Evolutionary conservation across 2,888 invertebrate genomes (phyloP), one percentile per base, ranked within the genome.

Genomic region (Baronia brevicornis): DNA sequence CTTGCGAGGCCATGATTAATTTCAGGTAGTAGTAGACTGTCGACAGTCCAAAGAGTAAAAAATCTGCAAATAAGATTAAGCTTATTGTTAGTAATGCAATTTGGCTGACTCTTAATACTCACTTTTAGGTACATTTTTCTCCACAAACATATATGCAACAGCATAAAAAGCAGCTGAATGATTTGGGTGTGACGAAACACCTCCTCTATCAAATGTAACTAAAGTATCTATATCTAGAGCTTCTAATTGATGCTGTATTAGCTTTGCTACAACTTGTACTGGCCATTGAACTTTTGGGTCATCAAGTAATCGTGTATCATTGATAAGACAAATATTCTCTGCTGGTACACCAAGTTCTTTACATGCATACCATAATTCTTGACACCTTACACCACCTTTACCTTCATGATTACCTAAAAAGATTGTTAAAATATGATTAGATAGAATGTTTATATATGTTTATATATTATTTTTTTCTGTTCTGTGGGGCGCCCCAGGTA

Each of bases 171-270:
- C 88, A 38, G 95, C 91, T 41, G 89, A 89, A 67, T 99, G 99
- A 82, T 99, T 99, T 11, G 88, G 85, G 79, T 99, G 98, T 3
- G 92, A 90, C 49, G 97, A 97, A 3, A 99, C 91, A 28, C 98
- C 99, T 61, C 91, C 87, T 57, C 91, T 89, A 77, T 99, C 99
- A 84, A 99, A 99, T 7, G 98, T 96, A 32, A 98, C 89, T 30
- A 98, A 84, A 1, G 93, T 92, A 59, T 94, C 91, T 56, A 95
- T 91, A 53, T 90, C 89, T 52, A 93, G 86, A 35, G 88, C 84
- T 67, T 93, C 91, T 19, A 95, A 74, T 36, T 91, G 87, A 41
- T 78, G 77, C 14, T 72, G 67, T 36, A 84, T 61, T 27, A 84
- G 44, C 35, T 80, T 79, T n/a, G 84, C 74, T 36, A 82, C 53